phyloP scores from a whole-genome alignment of 2,888 invertebrate genomes.

The Prosopocoilus inquinatus region DNA sequence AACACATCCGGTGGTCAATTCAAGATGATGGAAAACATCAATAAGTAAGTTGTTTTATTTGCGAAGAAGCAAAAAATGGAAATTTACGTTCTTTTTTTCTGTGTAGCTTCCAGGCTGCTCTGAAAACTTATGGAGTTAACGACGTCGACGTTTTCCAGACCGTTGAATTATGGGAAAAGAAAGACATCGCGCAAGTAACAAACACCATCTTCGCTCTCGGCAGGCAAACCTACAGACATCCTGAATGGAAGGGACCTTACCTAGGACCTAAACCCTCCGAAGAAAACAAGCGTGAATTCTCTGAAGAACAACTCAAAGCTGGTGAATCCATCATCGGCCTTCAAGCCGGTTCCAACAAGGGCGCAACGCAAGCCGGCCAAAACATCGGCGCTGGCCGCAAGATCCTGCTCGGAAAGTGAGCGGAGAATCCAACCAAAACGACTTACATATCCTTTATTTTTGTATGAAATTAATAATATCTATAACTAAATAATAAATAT shows the following conservation, averaged over 20 bases:
- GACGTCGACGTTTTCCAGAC: conserved; percentile 96
- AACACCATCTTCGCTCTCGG: conserved; percentile 84
- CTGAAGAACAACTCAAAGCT: conserved; percentile 85
- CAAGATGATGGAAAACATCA: conserved; percentile 99
- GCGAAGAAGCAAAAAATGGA: background rate
- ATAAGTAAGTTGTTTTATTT: conserved; percentile 65
- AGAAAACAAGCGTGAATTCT: conserved; percentile 91
- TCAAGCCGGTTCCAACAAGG: conserved; percentile 95
- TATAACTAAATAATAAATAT: conserved; percentile 10
- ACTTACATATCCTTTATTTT: too few relatives aligned
- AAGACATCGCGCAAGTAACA: conserved; percentile 82
- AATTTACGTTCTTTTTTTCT: background rate
- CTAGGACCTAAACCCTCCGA: conserved; percentile 94
- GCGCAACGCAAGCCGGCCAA: conserved; percentile 88
- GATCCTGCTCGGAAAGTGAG: conserved; percentile 84
- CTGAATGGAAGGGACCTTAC: conserved; percentile 82
- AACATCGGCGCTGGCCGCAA: conserved; percentile 89
- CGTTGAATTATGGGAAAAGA: conserved; percentile 94
- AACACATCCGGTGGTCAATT: conserved; percentile 95
- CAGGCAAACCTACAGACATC: conserved; percentile 82
- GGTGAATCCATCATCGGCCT: conserved; percentile 89
- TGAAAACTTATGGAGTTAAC: conserved; percentile 83
- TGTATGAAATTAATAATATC: background rate
- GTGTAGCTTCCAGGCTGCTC: conserved; percentile 77
- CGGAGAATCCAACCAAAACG: background rate